Base-by-base conservation (phyloP, 2,888 invertebrate species). In the Caenorhabditis afra region DNA sequence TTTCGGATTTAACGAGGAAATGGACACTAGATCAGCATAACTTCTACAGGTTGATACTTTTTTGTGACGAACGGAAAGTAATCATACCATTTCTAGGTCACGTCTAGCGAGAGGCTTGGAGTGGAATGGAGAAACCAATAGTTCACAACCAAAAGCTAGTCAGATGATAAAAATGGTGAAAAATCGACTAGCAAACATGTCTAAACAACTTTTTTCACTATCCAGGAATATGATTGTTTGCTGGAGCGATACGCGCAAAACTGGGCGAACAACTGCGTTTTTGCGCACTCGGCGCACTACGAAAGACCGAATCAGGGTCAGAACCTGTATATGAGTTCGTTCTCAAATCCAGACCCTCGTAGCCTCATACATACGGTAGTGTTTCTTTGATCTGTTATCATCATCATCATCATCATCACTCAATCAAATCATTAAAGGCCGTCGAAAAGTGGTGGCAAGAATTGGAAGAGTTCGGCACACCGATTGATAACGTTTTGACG, bases 371-470 rank as follows among this genome's bases (percentile, higher is more conserved):
- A 81, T 50, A 81, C 81, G 50, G 83, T 83, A 66, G 20, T 74
- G 41, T 73, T 52, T 44, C 18, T 66, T 61, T 59, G 59, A 61
- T 29, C 47, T 62, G 37, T 47, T 64, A 29, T 52, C 52, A 37
- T 22, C 12, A 64, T 53, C 61, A 53, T 47, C 57, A 29, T 52
- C 52, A 37, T 22, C 12, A 64, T 53, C 61, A 53, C 64, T 58
- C 59, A 58, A 62, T 58, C 44, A 58, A 68, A 53, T 45, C 58
- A 11, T 22, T 74, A 74, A 50, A 83, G 83, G 81, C 79, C 18
- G 76, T 81, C 64, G 83, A 83, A 49, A 83, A 83, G 71, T 83
- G 83, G 83, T 83, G 83, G 83, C 81, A 83, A 55, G 83, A 83
- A 57, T 57, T 83, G 50, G 83, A 81, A 65, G 81, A 83, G 68